phyloP scores from a whole-genome alignment of 2,797 vertebrate species.

The Darevskia nairensis region DNA sequence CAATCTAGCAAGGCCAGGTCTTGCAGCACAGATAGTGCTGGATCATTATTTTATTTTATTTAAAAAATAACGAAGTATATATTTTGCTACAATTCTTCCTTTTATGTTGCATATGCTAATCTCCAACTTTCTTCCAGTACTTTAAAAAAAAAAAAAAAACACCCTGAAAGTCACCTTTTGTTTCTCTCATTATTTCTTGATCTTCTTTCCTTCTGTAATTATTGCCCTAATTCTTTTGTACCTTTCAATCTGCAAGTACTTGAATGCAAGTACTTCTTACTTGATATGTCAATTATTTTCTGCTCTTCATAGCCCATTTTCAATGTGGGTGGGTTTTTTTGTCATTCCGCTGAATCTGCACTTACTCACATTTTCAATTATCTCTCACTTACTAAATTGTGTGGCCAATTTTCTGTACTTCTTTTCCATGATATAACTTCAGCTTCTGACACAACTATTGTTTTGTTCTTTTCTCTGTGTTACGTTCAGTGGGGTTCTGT shows the following conservation, averaged over 20 bases:
- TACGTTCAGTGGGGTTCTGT: not conserved
- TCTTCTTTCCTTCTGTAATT: not conserved
- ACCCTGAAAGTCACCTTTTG: not conserved
- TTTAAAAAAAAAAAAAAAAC: not conserved
- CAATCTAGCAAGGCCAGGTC: too few relatives aligned
- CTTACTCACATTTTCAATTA: slow-evolving; percentile 10
- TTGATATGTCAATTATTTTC: not conserved
- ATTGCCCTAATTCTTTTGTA: not conserved
- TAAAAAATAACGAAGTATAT: not conserved
- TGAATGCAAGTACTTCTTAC: not conserved
- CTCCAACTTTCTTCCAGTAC: not conserved
- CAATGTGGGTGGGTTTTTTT: not conserved
- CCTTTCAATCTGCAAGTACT: not conserved
- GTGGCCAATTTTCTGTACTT: slow-evolving; percentile 7
- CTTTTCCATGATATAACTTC: not conserved
- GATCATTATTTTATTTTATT: not conserved
- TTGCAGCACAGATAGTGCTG: too few relatives aligned
- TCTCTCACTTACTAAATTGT: slow-evolving; percentile 7
- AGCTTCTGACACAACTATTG: not conserved
- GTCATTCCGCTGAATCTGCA: not conserved
- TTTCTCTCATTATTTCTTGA: not conserved
- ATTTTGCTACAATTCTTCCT: not conserved
- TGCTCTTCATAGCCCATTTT: not conserved
- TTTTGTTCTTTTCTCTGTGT: not conserved
- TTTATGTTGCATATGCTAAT: not conserved